Percentiles rank a stretch among this genome's conserved stretches.
These are phyloP conservation scores for Paratilapia polleni DNA, from an alignment of 2,113 vertebrate genomes.

Conservation along the genomic window DNA sequence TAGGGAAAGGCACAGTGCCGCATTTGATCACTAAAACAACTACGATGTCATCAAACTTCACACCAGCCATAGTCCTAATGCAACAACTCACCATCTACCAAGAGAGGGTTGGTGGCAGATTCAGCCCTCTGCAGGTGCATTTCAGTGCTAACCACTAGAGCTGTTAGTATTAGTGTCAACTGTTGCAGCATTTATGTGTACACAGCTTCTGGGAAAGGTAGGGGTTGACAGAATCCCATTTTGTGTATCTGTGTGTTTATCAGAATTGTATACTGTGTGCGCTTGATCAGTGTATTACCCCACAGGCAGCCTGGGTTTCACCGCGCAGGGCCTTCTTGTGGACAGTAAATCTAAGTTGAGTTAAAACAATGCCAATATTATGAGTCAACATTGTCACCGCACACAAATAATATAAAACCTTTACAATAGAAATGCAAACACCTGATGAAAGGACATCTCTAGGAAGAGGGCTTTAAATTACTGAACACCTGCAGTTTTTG, in stretches of 20 bases:
- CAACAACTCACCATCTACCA: slow-evolving; percentile 66
- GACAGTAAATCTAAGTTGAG: slow-evolving; percentile 5
- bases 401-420: neutral
- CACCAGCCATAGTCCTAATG: slow-evolving; percentile 29
- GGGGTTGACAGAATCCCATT: neutral
- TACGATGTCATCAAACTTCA: slow-evolving; percentile 39
- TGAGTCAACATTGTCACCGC: neutral
- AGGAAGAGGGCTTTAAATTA: neutral
- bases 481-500: neutral
- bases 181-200: slow-evolving; percentile 8
- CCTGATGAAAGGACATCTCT: neutral
- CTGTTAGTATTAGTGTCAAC: slow-evolving; percentile 4
- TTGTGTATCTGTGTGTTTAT: neutral
- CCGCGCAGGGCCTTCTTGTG: slow-evolving; percentile 15
- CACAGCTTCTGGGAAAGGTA: neutral
- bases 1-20: neutral
- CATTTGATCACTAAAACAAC: slow-evolving; percentile 3
- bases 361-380: slow-evolving; percentile 1
- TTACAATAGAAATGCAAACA: neutral
- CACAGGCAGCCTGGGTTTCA: slow-evolving; percentile 2
- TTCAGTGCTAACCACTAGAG: neutral
- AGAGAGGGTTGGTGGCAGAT: slow-evolving; percentile 22
- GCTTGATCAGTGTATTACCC: neutral
- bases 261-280: neutral
- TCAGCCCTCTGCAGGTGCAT: slow-evolving; percentile 37